Base-by-base conservation (phyloP, 2,888 invertebrate species). In the Andrena haemorrhoa region DNA sequence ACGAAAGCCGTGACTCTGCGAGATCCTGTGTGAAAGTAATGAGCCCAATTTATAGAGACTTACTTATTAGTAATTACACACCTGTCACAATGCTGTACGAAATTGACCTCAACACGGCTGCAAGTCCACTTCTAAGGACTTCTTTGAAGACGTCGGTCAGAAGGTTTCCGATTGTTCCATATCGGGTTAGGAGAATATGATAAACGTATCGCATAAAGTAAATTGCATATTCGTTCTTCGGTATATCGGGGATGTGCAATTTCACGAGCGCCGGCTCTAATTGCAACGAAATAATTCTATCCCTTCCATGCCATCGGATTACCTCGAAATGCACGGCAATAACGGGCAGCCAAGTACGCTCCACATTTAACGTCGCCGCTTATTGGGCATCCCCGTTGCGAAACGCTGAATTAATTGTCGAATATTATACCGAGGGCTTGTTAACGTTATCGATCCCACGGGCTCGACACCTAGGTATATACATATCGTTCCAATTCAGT, bases 371-470 rank as follows among this genome's bases (percentile, higher is more conserved):
- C 41, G 41, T 51, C 8, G 23, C 56, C 61, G 35, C 12, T 61
- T 66, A 51, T 77, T 31, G 74, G 12, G 2, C 41, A 35, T 41
- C 60, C 47, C 61, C 60, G 51, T 53, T 5, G 51, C 53, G 49
- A 47, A 53, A 78, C 26, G 41, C 41, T 20, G 53, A 66, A 79
- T 78, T 71, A 79, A 79, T 78, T 65, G 61, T 31, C 20, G 71
- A 61, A 53, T 47, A 58, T 56, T 61, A 16, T 53, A 70, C 1
- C 53, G 23, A 58, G 29, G 41, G 26, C 8, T 23, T 3, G 58
- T 60, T 77, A 60, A 70, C 8, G 41, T 61, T 66, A 78, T 79
- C 78, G 79, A 79, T 53, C 33, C 23, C 61, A 1, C 7, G 53
- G 35, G 53, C 51, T 71, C 66, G 51, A 71, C 66, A 66, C 78